Evolutionary conservation across 2,888 invertebrate genomes (phyloP), one percentile per base, ranked within the genome.

Genomic region (Dryobotodes eremita): DNA sequence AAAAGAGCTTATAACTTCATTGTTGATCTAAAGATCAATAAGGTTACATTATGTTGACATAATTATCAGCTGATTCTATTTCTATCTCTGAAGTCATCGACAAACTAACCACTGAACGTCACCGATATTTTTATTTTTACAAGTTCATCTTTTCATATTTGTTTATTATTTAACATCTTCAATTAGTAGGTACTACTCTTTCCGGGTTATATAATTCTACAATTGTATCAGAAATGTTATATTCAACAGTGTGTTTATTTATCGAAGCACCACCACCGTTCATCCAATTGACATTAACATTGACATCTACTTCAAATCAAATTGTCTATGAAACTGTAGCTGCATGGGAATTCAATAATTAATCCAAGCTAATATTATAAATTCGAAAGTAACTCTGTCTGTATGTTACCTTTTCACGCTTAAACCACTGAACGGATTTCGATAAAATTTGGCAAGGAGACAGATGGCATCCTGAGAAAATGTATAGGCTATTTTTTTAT

Each of bases 81-180:
- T 82, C n/a, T 53, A 26, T 66, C 15, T 53, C 50, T 75, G 57
- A 79, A 75, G 74, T 79, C 79, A 79, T 75, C 31, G 76, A 36
- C 20, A n/a, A 59, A 59, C 36, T 46, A 53, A 57, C 26, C 15
- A 53, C 5, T 66, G 36, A 46, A 48, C 50, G 46, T 59, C 66
- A 66, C 31, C 59, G 31, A 26, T 53, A 53, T 36, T 66, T 26
- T 75, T 46, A 46, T 10, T 46, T 75, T 26, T 53, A 31, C 59
- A 66, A 53, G 36, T 59, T 53, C 2, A 23, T 53, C 7, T 46
- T 53, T 59, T 20, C 7, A 46, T 31, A 46, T 59, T 74, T 66
- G n/a, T 75, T 82, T 75, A 65, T 31, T 66, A 59, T 53, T 82
- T 46, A 53, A 55, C 42, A n/a, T 75, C 42, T 50, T 55, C 7